Evolutionary conservation across 64 coral and sea anemone genomes (phyloP).

Genomic region (Hydrozoanthus tunicans): DNA sequence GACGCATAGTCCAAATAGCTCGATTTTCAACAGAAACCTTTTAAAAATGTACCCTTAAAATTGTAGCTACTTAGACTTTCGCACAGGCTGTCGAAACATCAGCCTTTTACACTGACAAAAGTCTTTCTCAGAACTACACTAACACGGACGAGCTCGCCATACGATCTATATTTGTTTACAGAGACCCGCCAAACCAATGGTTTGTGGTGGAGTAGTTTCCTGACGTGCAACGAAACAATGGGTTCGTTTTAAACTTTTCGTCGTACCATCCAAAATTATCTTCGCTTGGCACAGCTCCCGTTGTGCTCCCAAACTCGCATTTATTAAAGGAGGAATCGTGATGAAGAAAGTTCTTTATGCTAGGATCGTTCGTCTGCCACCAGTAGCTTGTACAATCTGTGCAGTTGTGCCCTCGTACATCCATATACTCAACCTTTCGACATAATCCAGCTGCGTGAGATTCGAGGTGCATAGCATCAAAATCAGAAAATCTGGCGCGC

Average conservation of each 20-base stretch:
- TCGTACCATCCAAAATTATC: conserved; percentile 60
- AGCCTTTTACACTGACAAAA: not conserved
- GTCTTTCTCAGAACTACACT: too few relatives aligned
- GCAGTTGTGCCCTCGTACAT: conserved; percentile 34
- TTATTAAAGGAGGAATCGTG: not conserved
- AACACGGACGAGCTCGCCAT: too few relatives aligned
- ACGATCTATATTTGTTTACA: not conserved
- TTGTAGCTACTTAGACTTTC: too few relatives aligned
- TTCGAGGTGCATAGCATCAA: not conserved
- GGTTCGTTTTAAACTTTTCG: not conserved
- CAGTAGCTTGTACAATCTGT: conserved; percentile 26
- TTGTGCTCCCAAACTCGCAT: conserved; percentile 27
- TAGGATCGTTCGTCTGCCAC: not conserved
- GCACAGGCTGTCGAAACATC: not conserved
- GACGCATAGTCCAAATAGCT: too few relatives aligned
- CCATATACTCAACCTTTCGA: conserved; percentile 38
- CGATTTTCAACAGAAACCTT: too few relatives aligned
- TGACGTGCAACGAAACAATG: conserved; percentile 25
- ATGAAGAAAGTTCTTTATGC: too few relatives aligned
- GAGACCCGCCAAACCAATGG: conserved; percentile 49
- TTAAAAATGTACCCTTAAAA: too few relatives aligned
- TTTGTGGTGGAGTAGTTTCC: conserved; percentile 31
- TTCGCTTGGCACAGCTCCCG: not conserved
- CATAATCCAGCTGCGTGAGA: not conserved
- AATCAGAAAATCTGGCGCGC: conserved; percentile 16